A percentile compares a stretch with the other conserved stretches of the same genome.
Evolutionary conservation across 2,113 vertebrate species (phyloP).

Genomic region (Notothenia rossii): DNA sequence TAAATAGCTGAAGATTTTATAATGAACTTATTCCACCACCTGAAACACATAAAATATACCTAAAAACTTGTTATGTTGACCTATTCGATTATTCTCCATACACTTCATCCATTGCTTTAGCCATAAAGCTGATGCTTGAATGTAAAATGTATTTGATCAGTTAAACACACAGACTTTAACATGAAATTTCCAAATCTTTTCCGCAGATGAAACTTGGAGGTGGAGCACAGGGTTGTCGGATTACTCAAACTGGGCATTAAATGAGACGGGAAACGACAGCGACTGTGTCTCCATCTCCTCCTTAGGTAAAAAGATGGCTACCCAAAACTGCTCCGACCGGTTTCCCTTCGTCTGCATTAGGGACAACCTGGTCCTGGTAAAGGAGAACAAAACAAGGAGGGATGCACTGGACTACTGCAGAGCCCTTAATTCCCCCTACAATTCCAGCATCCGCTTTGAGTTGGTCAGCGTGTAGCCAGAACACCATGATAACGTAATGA

Average conservation of each 20-base stretch:
- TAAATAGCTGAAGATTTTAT: too few relatives aligned
- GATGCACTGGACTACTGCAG: conserved; percentile 55
- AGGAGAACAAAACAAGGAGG: conserved; percentile 61
- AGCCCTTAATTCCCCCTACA: accelerated
- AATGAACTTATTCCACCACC: background rate
- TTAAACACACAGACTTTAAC: background rate
- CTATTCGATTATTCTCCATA: background rate
- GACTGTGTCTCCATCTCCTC: conserved; percentile 50
- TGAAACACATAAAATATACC: background rate
- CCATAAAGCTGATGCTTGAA: background rate
- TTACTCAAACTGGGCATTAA: background rate
- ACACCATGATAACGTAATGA: background rate
- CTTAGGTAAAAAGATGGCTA: accelerated
- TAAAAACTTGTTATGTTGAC: background rate
- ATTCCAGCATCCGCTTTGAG: background rate
- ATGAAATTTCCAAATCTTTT: background rate
- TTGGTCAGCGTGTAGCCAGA: conserved; percentile 53
- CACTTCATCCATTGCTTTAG: background rate
- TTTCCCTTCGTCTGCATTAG: conserved; percentile 34
- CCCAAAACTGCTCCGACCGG: background rate
- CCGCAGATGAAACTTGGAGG: conserved; percentile 26
- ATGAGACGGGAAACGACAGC: accelerated
- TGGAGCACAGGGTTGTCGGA: conserved; percentile 2
- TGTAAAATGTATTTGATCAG: background rate
- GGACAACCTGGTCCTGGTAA: conserved; percentile 53